Conservation (phyloP, 1,140 invertebrate species). For the Aphelinus certus region DNA sequence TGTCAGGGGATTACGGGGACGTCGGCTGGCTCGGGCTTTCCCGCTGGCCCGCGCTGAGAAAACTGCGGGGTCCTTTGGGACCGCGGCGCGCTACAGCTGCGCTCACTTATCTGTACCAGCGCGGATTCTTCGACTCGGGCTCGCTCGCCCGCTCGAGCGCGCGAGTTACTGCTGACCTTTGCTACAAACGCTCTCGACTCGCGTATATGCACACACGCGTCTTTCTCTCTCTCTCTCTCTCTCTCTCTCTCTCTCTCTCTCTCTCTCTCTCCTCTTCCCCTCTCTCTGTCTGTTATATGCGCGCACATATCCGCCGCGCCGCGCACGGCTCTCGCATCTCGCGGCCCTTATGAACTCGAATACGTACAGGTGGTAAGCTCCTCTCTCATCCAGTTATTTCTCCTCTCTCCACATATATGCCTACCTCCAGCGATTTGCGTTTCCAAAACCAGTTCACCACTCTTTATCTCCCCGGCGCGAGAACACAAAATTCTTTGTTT, state of each 20-base stretch:
- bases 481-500: slow-evolving; percentile 26
- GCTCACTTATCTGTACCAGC: slow-evolving; percentile 7
- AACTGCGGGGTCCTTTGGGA: slow-evolving; percentile 16
- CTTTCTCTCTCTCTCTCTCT: no score
- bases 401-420: no score
- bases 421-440: not conserved
- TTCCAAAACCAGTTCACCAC: slow-evolving; percentile 13
- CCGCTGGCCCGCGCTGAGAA: slow-evolving; percentile 4
- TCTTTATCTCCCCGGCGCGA: slow-evolving; percentile 1
- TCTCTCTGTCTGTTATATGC: not conserved
- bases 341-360: slow-evolving; percentile 15
- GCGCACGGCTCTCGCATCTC: not conserved
- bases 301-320: no score
- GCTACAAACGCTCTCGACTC: slow-evolving; percentile 1
- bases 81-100: not conserved
- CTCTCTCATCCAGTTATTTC: no score
- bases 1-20: slow-evolving; percentile 32
- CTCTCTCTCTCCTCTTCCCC: no score
- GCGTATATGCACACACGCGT: not conserved
- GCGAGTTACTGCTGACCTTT: slow-evolving; percentile 19
- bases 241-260: no score
- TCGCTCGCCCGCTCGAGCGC: no score
- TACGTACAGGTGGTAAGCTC: not conserved
- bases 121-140: not conserved
- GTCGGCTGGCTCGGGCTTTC: slow-evolving; percentile 1